phyloP scores from a whole-genome alignment of 35 echinoderm and acorn worm genomes.

The Apostichopus californicus region DNA sequence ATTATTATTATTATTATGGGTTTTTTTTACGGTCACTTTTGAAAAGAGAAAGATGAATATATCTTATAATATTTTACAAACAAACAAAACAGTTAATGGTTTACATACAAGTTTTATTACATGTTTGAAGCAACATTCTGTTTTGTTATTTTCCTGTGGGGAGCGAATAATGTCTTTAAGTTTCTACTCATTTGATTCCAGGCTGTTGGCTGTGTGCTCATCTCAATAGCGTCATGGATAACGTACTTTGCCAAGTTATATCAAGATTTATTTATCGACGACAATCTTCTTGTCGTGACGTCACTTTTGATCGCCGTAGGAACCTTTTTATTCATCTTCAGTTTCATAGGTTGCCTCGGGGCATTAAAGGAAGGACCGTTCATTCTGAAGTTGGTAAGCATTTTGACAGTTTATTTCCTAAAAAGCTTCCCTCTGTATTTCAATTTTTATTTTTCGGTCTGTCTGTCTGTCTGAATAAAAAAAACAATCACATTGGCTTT shows the following conservation, averaged over 20 bases:
- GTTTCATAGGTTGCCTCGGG: conserved; percentile 25
- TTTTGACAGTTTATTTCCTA: background rate
- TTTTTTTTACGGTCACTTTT: background rate
- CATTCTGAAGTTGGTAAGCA: conserved; percentile 26
- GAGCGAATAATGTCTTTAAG: no score
- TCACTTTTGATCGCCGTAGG: conserved; percentile 39
- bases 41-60: background rate
- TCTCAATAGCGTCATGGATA: conserved; percentile 21
- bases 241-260: conserved; percentile 14
- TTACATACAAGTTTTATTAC: no score
- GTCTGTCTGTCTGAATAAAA: background rate
- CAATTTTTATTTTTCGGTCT: background rate
- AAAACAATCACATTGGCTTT: background rate
- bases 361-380: background rate
- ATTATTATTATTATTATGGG: no score
- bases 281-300: conserved; percentile 17
- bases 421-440: background rate
- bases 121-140: no score
- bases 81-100: no score
- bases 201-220: conserved; percentile 14
- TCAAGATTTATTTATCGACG: conserved; percentile 31
- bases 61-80: no score
- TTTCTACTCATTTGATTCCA: background rate
- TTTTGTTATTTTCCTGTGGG: no score
- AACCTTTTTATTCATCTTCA: conserved; percentile 32